phyloP scores from a whole-genome alignment of 2,797 vertebrate species.

The Esox lucius region DNA sequence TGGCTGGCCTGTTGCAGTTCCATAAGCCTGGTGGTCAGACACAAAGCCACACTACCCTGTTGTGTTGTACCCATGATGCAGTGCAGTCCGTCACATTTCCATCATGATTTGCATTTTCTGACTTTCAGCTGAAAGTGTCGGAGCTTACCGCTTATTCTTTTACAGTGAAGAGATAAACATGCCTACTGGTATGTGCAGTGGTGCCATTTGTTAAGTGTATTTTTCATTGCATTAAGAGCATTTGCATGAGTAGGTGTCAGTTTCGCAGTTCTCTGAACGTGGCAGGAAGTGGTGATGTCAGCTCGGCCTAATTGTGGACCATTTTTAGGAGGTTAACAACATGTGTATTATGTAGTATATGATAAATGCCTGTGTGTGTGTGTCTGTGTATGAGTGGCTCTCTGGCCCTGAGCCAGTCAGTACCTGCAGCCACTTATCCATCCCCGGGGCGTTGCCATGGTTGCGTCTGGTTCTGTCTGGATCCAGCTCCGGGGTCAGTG shows the following conservation, averaged over 20 bases:
- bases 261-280: slow-evolving; percentile 38
- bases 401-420: neutral
- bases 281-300: slow-evolving; percentile 18
- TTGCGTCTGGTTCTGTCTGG: neutral
- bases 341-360: neutral
- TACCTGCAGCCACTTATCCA: neutral
- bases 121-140: neutral
- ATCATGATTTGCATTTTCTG: neutral
- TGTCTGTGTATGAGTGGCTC: neutral
- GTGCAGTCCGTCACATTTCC: neutral
- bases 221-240: neutral
- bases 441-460: neutral
- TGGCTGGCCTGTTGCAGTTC: neutral
- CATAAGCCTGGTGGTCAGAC: neutral
- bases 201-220: neutral
- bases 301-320: too few species aligned
- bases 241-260: neutral
- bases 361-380: neutral
- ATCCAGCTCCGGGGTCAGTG: neutral
- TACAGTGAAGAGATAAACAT: neutral
- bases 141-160: neutral
- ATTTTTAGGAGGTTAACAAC: neutral
- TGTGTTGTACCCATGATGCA: neutral
- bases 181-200: neutral
- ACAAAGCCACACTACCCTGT: neutral